phyloP scores from a whole-genome alignment of 2,113 vertebrate genomes.

The Marmota flaviventris region DNA sequence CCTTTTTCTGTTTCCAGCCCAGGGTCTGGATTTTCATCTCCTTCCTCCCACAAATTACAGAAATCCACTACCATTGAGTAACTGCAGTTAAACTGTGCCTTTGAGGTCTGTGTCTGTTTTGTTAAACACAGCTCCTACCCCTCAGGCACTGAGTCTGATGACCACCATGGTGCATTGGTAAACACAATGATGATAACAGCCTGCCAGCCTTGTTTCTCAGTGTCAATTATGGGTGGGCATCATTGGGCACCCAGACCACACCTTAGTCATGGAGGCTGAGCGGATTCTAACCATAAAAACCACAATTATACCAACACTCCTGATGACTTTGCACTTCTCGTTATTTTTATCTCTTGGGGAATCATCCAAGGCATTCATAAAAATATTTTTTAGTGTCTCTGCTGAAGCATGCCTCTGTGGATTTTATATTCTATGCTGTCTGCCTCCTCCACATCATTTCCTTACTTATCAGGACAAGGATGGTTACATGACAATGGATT shows the following conservation, averaged over 20 bases:
- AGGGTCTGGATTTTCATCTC: neutral
- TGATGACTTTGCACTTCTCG: slow-evolving; percentile 3
- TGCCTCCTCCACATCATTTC: neutral
- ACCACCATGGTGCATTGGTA: neutral
- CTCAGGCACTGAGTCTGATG: neutral
- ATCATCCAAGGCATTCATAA: slow-evolving; percentile 53
- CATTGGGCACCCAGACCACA: neutral
- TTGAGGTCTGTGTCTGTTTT: neutral
- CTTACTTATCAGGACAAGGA: neutral
- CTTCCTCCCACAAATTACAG: slow-evolving; percentile 57
- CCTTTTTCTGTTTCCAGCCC: slow-evolving; percentile 2
- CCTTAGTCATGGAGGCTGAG: neutral
- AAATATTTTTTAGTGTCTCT: neutral
- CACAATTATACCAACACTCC: neutral
- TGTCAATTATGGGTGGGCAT: neutral
- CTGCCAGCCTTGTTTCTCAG: neutral
- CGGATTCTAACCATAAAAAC: neutral
- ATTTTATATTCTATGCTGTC: neutral
- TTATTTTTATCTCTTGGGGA: slow-evolving; percentile 65
- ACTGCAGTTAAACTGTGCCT: slow-evolving; percentile 4
- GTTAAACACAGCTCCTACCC: neutral
- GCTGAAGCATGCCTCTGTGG: neutral
- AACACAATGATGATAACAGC: neutral
- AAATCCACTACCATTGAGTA: slow-evolving; percentile 36
- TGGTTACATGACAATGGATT: neutral